Conservation (phyloP, 2,797 vertebrate species). For the Gastrophryne carolinensis region DNA sequence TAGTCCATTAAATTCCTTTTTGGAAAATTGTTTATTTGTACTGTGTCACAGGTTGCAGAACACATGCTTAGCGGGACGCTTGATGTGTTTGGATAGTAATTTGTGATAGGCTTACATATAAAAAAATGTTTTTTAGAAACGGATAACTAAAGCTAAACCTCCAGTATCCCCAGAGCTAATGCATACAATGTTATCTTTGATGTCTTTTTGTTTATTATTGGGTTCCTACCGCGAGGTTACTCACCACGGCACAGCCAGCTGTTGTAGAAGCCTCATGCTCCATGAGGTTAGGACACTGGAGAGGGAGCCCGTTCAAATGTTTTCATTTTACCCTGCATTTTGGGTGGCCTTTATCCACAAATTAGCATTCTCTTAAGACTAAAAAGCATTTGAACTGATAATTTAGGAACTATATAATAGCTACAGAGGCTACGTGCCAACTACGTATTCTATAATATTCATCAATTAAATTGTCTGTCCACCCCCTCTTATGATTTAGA, state of each 20-base stretch:
- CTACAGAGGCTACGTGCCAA: background rate
- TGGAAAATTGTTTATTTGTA: constrained; percentile 18
- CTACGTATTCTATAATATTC: background rate
- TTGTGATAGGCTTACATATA: background rate
- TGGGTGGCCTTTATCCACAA: constrained; percentile 46
- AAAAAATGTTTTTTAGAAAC: constrained; percentile 18
- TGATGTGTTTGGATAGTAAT: constrained; percentile 24
- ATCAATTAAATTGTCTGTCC: constrained; percentile 22
- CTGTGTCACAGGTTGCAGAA: background rate
- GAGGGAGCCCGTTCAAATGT: background rate
- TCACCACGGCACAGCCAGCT: constrained; percentile 31
- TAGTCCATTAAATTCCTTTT: background rate
- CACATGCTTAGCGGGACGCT: constrained; percentile 1
- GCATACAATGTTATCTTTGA: constrained; percentile 39
- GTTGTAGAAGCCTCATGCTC: constrained; percentile 21
- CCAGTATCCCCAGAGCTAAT: constrained; percentile 18
- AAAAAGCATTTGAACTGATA: constrained; percentile 1
- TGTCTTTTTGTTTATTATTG: constrained; percentile 36
- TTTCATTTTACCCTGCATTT: background rate
- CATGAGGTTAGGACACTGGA: constrained; percentile 39
- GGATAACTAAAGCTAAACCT: constrained; percentile 18
- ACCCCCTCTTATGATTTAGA: constrained; percentile 17
- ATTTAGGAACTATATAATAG: constrained; percentile 8
- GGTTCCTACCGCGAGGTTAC: constrained; percentile 22
- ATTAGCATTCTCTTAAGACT: constrained; percentile 4